Evolutionary conservation across 2,888 invertebrate species (phyloP).

Genomic region (Melanostoma scalare): DNA sequence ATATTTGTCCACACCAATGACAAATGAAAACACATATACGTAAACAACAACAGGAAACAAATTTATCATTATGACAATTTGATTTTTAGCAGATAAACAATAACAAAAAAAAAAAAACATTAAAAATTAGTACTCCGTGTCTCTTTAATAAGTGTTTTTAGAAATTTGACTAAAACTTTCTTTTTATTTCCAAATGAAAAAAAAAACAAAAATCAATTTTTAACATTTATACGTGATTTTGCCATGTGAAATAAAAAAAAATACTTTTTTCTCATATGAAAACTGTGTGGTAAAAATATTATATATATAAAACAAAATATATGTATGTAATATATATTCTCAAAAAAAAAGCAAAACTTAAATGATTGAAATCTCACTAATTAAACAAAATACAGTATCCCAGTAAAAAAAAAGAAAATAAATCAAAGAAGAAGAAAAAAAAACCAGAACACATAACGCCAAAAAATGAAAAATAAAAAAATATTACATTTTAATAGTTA

Average conservation of each 20-base stretch:
- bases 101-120: slow-evolving; percentile 10
- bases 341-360: slow-evolving; percentile 37
- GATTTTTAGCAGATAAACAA: slow-evolving; percentile 3
- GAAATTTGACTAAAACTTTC: slow-evolving; percentile 1
- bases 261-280: slow-evolving; percentile 25
- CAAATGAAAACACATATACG: slow-evolving; percentile 38
- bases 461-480: slow-evolving; percentile 28
- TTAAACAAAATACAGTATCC: slow-evolving; percentile 30
- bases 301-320: too few relatives aligned
- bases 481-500: slow-evolving; percentile 41
- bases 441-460: slow-evolving; percentile 31
- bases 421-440: slow-evolving; percentile 25
- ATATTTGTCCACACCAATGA: slow-evolving; percentile 25
- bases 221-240: slow-evolving; percentile 32
- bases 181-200: slow-evolving; percentile 5
- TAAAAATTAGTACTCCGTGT: background rate
- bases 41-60: slow-evolving; percentile 26
- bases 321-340: slow-evolving; percentile 20
- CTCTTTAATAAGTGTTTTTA: slow-evolving; percentile 2
- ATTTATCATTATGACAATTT: slow-evolving; percentile 22
- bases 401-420: slow-evolving; percentile 44
- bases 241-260: slow-evolving; percentile 34
- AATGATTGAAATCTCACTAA: slow-evolving; percentile 50
- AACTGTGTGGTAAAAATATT: slow-evolving; percentile 40
- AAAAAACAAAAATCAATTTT: background rate